Conservation (phyloP, 2,113 vertebrate genomes). For the Takifugu bimaculatus region DNA sequence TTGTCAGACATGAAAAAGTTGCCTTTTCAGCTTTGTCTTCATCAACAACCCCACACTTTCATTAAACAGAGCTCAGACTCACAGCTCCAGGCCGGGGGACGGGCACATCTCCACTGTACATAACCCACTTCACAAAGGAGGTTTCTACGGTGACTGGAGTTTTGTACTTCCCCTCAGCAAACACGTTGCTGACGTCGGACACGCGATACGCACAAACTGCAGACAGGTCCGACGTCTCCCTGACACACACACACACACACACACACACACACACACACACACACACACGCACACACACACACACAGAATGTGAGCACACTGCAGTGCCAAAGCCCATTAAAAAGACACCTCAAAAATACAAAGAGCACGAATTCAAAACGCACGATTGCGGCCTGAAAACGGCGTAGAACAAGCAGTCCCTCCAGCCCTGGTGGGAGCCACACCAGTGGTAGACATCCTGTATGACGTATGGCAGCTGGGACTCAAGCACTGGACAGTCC, state of each 20-base stretch:
- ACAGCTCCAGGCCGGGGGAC: slow-evolving; percentile 78
- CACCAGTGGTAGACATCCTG: slow-evolving; percentile 76
- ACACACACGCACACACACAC: not conserved
- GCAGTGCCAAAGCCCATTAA: slow-evolving; percentile 11
- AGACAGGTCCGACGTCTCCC: slow-evolving; percentile 69
- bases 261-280: slow-evolving; percentile 1
- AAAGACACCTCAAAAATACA: not conserved
- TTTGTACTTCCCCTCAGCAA: slow-evolving; percentile 76
- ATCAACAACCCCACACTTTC: slow-evolving; percentile 14
- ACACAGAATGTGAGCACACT: slow-evolving; percentile 10
- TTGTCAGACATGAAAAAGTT: slow-evolving; percentile 7
- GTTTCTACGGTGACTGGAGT: slow-evolving; percentile 58
- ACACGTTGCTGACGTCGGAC: slow-evolving; percentile 64
- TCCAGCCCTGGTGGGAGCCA: slow-evolving; percentile 57
- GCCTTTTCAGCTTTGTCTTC: slow-evolving; percentile 24
- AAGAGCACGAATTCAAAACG: slow-evolving; percentile 37
- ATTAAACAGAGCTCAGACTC: slow-evolving; percentile 54
- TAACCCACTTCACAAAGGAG: slow-evolving; percentile 73
- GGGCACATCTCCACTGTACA: slow-evolving; percentile 71
- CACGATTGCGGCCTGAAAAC: slow-evolving; percentile 76
- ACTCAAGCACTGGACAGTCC: slow-evolving; percentile 69
- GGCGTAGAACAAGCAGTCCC: slow-evolving; percentile 72
- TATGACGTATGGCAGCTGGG: slow-evolving; percentile 72
- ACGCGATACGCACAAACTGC: slow-evolving; percentile 70
- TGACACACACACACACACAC: slow-evolving; percentile 37